Conservation (phyloP, 2,888 invertebrate genomes). For the Leuctra nigra region DNA sequence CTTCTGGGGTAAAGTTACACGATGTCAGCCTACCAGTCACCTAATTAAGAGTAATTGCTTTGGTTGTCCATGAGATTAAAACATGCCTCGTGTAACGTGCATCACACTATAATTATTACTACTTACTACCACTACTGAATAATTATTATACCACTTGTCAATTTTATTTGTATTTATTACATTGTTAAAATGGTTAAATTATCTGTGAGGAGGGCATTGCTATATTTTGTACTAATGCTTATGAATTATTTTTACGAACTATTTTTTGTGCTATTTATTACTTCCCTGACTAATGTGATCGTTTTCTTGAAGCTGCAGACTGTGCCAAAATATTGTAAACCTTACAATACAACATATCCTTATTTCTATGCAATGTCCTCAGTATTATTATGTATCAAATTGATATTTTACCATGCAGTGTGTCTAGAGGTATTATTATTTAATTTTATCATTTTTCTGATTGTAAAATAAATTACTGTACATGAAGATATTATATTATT, state of each 20-base stretch:
- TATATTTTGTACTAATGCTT: slow-evolving; percentile 12
- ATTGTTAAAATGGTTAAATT: too few relatives aligned
- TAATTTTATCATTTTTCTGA: slow-evolving; percentile 28
- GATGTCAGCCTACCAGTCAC: slow-evolving; percentile 18
- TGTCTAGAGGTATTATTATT: slow-evolving; percentile 23
- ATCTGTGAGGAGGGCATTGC: slow-evolving; percentile 24
- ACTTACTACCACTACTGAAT: too few relatives aligned
- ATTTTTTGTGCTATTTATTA: slow-evolving; percentile 8
- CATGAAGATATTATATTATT: too few relatives aligned
- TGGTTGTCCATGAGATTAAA: slow-evolving; percentile 28
- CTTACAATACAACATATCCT: neutral
- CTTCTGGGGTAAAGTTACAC: slow-evolving; percentile 4
- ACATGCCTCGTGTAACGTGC: slow-evolving; percentile 17
- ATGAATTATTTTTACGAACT: neutral
- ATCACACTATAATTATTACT: slow-evolving; percentile 16
- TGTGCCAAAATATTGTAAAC: slow-evolving; percentile 29
- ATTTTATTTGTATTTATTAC: slow-evolving; percentile 12
- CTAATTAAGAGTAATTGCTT: slow-evolving; percentile 21
- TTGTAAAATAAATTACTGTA: slow-evolving; percentile 32
- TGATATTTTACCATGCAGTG: slow-evolving; percentile 26
- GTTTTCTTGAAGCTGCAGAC: slow-evolving; percentile 25
- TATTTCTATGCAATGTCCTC: slow-evolving; percentile 28
- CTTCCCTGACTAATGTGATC: neutral
- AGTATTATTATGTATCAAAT: slow-evolving; percentile 25
- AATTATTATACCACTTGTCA: too few relatives aligned